These are phyloP conservation scores for Sphinx pinastri DNA, from an alignment of 2,888 invertebrate genomes.

Conservation along the genomic window DNA sequence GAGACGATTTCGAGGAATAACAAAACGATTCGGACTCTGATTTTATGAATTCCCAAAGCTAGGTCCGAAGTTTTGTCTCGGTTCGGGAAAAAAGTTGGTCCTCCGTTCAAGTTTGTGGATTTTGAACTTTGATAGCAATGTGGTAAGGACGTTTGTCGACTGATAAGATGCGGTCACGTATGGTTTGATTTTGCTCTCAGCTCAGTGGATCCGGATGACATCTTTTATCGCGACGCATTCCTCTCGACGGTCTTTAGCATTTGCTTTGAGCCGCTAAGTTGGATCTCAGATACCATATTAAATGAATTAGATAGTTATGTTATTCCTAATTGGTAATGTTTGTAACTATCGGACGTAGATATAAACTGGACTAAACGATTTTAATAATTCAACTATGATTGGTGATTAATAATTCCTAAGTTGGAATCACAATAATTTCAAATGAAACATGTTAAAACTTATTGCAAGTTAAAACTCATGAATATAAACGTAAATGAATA, in stretches of 20 bases:
- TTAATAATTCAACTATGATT: constrained; percentile 1
- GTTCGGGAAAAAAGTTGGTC: constrained; percentile 62
- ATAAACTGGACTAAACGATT: background rate
- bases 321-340: constrained; percentile 18
- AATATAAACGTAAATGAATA: background rate
- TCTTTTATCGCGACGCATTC: constrained; percentile 82
- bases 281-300: constrained; percentile 30
- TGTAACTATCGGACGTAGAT: background rate
- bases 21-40: constrained; percentile 67
- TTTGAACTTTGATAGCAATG: constrained; percentile 51
- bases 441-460: background rate
- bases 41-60: constrained; percentile 81
- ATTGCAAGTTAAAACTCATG: background rate
- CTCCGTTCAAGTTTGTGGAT: constrained; percentile 38
- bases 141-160: constrained; percentile 53
- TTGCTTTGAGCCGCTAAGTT: constrained; percentile 57
- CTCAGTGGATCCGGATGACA: constrained; percentile 79
- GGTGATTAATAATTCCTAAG: background rate
- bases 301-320: constrained; percentile 24
- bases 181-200: constrained; percentile 66
- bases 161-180: constrained; percentile 41
- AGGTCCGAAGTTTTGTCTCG: constrained; percentile 76
- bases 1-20: constrained; percentile 65
- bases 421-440: background rate
- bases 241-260: constrained; percentile 68